A percentile compares a stretch with the other conserved stretches of the same genome.
phyloP scores from a whole-genome alignment of 2,888 invertebrate species.

The Lasioglossum malachurum region DNA sequence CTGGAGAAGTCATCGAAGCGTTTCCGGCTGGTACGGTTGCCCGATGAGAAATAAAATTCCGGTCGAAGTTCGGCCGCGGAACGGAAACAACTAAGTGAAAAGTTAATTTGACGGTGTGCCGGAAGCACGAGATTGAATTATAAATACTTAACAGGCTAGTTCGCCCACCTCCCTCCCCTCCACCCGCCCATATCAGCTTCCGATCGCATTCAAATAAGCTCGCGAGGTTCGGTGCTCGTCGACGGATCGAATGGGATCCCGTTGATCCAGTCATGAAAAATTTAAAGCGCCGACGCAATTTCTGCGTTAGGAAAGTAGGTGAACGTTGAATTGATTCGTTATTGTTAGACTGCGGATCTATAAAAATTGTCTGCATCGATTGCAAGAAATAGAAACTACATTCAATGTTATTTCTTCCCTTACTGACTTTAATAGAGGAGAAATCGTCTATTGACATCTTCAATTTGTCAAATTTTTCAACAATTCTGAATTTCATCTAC shows the following conservation, averaged over 20 bases:
- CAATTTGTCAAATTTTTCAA: too few relatives aligned
- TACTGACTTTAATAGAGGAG: too few relatives aligned
- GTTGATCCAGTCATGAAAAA: background rate
- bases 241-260: background rate
- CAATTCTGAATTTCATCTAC: too few relatives aligned
- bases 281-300: background rate
- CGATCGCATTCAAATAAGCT: slow-evolving; percentile 2
- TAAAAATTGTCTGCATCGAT: too few relatives aligned
- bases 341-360: background rate
- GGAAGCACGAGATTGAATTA: background rate
- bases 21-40: background rate
- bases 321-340: background rate
- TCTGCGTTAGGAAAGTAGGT: background rate
- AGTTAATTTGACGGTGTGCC: slow-evolving; percentile 2
- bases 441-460: too few relatives aligned
- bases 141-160: slow-evolving; percentile 4
- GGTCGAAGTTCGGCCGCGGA: background rate
- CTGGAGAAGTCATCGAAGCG: background rate
- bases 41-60: background rate
- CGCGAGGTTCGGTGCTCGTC: background rate
- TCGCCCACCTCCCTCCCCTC: background rate
- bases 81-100: background rate
- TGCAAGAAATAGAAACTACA: too few relatives aligned
- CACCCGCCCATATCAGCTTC: background rate
- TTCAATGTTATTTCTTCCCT: too few relatives aligned